These are phyloP conservation scores for Thereva nobilitata DNA, from an alignment of 2,888 invertebrate genomes.

Conservation along the genomic window DNA sequence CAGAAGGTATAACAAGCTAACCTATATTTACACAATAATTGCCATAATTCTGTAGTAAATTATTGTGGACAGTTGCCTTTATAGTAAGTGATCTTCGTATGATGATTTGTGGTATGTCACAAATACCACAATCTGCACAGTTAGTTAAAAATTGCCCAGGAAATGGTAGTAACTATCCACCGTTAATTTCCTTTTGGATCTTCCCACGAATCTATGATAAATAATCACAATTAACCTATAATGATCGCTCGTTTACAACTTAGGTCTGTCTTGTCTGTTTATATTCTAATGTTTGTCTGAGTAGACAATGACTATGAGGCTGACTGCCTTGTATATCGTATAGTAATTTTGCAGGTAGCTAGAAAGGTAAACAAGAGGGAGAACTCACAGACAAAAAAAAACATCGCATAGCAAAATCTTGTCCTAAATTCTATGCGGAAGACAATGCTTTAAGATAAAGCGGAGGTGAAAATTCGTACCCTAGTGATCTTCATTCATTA, in stretches of 20 bases:
- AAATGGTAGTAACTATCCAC: slow-evolving; percentile 9
- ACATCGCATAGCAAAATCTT: not conserved
- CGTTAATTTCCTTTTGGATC: slow-evolving; percentile 24
- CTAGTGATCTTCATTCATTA: slow-evolving; percentile 18
- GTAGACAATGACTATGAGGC: not conserved
- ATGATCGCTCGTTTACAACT: slow-evolving; percentile 9
- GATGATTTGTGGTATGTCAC: slow-evolving; percentile 14
- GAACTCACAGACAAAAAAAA: not conserved
- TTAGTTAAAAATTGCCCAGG: slow-evolving; percentile 2
- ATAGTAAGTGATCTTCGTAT: too few species aligned
- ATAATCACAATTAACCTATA: slow-evolving; percentile 16
- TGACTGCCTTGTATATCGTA: not conserved
- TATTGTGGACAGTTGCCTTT: too few species aligned
- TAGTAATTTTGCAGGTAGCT: slow-evolving; percentile 1
- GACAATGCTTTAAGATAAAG: slow-evolving; percentile 2
- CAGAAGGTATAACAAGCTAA: too few species aligned
- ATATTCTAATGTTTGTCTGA: not conserved
- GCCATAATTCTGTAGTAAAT: too few species aligned
- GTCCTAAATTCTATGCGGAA: slow-evolving; percentile 6
- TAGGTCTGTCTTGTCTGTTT: not conserved
- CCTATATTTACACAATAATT: too few species aligned
- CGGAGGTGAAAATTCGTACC: slow-evolving; percentile 4
- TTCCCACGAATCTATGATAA: slow-evolving; percentile 21
- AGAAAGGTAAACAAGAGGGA: slow-evolving; percentile 17
- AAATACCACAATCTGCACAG: not conserved